Evolutionary conservation across 2,888 invertebrate species (phyloP), one percentile per base, ranked within the genome.

Genomic region (Dromius quadrimaculatus): DNA sequence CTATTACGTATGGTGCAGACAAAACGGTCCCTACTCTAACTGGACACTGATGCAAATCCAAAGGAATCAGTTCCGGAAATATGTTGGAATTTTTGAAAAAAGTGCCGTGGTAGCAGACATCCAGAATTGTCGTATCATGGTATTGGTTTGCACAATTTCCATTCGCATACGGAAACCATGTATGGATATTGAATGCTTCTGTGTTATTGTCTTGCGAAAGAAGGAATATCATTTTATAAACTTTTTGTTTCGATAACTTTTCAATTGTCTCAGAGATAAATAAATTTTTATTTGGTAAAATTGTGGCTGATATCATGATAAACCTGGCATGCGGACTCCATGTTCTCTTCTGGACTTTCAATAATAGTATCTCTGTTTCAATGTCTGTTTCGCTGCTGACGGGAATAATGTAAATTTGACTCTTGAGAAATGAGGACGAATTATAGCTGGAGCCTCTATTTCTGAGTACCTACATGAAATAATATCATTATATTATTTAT

Each of bases 1-100:
- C 71, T 3, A 79, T 74, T 2, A 80, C 77, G 69, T 76, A 82
- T 1, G 82, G 82, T 6, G 78, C 78, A 74, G 77, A 79, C 19
- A 77, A 71, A 2, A 78, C 74, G 9, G 79, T 79, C 17, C 77
- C 54, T 2, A 79, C 78, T 69, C 74, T 76, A 2, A 82, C 71
- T 3, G 74, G 65, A 71, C 81, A 82, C 17, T 77, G 76, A 36
- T 77, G 75, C 20, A 82, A 74, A 47, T 78, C 74, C 1, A 72
- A 73, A 0, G 79, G 79, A 13, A 79, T 75, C 71, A 79, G 80
- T 54, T 77, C 63, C 9, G 72, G 71, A 73, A 78, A 79, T 73
- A 76, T 75, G 15, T 69, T 36, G 15, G 68, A 50, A n/a, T 34
- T 8, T 2, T 66, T 72, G 9, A 19, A 4, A 8, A 76, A 73